Evolutionary conservation across 2,797 vertebrate genomes (phyloP).

Genomic region (Chelon labrosus): DNA sequence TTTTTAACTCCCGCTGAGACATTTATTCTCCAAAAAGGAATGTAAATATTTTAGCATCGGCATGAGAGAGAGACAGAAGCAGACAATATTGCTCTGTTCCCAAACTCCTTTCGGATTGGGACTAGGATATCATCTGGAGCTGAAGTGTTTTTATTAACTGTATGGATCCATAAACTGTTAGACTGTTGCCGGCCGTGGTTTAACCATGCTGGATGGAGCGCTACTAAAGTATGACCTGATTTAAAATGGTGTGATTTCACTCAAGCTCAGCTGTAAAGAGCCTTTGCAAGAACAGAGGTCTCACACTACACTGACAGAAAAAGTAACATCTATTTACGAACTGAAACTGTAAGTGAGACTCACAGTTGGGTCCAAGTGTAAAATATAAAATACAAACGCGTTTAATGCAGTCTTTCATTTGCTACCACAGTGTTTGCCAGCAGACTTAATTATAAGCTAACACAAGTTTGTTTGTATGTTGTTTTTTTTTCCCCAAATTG

Average conservation of each 20-base stretch:
- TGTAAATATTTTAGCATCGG: slow-evolving; percentile 3
- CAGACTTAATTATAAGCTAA: slow-evolving; percentile 50
- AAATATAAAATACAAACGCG: slow-evolving; percentile 27
- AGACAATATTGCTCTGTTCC: neutral
- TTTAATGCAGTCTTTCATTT: slow-evolving; percentile 62
- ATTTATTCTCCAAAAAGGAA: neutral
- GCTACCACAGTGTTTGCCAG: slow-evolving; percentile 24
- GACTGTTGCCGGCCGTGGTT: neutral
- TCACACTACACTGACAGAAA: slow-evolving; percentile 21
- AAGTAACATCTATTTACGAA: slow-evolving; percentile 57
- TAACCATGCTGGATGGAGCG: neutral
- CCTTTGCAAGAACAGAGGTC: slow-evolving; percentile 23
- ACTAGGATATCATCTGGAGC: too few species aligned
- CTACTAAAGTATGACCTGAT: neutral
- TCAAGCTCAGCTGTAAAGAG: slow-evolving; percentile 15
- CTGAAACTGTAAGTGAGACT: slow-evolving; percentile 29
- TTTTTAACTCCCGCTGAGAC: neutral
- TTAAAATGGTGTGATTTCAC: slow-evolving; percentile 13
- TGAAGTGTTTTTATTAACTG: too few species aligned
- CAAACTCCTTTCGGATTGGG: neutral
- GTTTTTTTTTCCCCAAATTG: slow-evolving; percentile 15
- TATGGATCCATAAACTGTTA: neutral
- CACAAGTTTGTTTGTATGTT: slow-evolving; percentile 39
- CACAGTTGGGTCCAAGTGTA: neutral
- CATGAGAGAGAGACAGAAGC: slow-evolving; percentile 8